These are phyloP conservation scores for Ceratosolen solmsi DNA, from an alignment of 1,140 invertebrate species.

Conservation along the genomic window DNA sequence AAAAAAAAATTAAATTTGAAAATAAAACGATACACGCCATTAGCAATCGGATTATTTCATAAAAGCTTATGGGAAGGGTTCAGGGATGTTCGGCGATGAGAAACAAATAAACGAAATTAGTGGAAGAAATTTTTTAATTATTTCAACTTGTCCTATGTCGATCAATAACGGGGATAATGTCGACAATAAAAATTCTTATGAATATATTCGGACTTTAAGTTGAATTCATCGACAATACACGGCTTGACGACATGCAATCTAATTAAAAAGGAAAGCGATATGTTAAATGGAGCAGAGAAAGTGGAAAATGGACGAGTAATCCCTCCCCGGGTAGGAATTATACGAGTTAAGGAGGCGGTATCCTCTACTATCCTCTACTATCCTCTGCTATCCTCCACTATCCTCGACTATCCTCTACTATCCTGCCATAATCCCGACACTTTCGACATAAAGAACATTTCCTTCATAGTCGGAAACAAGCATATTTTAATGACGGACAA, in stretches of 20 bases:
- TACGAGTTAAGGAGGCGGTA: neutral
- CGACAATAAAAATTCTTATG: neutral
- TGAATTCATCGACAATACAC: no score
- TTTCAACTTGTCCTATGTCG: neutral
- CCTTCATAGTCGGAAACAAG: neutral
- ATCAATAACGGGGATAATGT: no score
- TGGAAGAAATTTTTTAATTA: no score
- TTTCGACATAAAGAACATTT: neutral
- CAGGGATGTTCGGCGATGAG: no score
- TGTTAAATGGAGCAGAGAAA: neutral
- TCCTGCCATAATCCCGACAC: neutral
- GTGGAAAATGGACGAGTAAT: neutral
- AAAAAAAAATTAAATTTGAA: no score
- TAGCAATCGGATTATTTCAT: no score
- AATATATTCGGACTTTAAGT: neutral
- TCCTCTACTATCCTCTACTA: no score
- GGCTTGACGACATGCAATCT: neutral
- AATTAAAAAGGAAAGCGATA: neutral
- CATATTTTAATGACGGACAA: slow-evolving; percentile 2
- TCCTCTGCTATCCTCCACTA: no score
- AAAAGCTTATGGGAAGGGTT: no score
- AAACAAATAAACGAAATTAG: no score
- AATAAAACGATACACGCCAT: no score
- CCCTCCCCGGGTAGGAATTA: neutral
- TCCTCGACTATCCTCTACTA: no score